Conservation (phyloP, 2,797 vertebrate genomes). For the Platyrinchus mystaceus region DNA sequence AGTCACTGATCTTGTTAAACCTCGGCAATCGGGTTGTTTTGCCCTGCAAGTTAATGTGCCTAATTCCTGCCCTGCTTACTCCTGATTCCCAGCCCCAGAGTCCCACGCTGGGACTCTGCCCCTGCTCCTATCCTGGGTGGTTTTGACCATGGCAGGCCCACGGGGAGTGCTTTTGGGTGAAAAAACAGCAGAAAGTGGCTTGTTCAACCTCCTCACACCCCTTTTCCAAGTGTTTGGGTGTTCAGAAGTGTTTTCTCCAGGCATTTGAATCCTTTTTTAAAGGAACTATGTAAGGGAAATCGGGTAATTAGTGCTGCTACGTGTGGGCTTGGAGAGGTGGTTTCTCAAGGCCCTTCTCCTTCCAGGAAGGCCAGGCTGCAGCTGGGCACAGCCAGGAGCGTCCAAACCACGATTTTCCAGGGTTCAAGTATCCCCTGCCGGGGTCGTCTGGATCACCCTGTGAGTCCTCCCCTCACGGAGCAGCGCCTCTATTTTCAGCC, state of each 20-base stretch:
- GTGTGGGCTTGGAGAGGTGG: fast-evolving
- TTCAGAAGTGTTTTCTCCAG: neutral
- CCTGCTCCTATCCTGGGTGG: neutral
- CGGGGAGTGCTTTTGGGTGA: fast-evolving
- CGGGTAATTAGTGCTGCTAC: neutral
- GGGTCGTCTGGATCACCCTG: neutral
- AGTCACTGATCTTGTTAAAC: constrained; percentile 48
- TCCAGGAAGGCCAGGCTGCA: neutral
- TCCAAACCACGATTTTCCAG: neutral
- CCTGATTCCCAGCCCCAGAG: neutral
- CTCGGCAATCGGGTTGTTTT: constrained; percentile 4
- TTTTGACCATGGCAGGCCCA: fast-evolving
- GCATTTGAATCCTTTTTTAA: neutral
- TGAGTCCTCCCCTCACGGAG: fast-evolving
- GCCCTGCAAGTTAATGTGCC: neutral
- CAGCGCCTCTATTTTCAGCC: neutral
- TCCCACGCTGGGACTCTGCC: fast-evolving
- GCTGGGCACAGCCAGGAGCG: neutral
- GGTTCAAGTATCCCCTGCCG: neutral
- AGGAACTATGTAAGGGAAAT: neutral
- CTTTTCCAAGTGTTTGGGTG: neutral
- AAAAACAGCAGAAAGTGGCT: neutral
- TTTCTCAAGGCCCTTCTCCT: neutral
- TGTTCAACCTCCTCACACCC: neutral
- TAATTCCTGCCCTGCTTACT: neutral